Conservation (phyloP, 1,140 invertebrate species). For the Pseudomyrmex flavicornis region DNA sequence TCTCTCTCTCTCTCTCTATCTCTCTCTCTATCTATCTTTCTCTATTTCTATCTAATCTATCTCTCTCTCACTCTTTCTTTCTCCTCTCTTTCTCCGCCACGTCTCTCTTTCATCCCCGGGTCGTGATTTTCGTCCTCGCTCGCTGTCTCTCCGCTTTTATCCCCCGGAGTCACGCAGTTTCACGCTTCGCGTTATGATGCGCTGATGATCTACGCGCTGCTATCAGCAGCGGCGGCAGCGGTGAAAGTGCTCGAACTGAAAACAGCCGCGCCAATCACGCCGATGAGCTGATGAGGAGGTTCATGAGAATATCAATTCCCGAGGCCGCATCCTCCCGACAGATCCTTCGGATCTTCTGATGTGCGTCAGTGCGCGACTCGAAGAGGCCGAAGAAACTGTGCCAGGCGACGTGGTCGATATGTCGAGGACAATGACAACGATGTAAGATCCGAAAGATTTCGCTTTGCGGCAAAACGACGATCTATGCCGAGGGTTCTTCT, state of each 20-base stretch:
- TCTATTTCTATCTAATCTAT: conserved; percentile 32
- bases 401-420: conserved; percentile 23
- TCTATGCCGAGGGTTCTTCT: no score
- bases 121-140: background rate
- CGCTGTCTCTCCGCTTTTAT: background rate
- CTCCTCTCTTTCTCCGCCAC: no score
- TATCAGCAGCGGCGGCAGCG: background rate
- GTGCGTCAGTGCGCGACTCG: conserved; percentile 31
- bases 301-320: background rate
- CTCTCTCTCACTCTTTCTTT: background rate
- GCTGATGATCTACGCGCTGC: conserved; percentile 48
- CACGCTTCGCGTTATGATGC: conserved; percentile 19
- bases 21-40: conserved; percentile 67
- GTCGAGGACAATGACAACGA: background rate
- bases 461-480: background rate
- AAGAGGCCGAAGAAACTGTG: conserved; percentile 1
- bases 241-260: conserved; percentile 3
- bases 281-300: background rate
- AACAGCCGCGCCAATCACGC: background rate
- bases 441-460: background rate
- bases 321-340: conserved; percentile 17
- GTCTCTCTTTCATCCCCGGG: background rate
- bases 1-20: no score
- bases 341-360: conserved; percentile 4
- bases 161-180: background rate